These are phyloP conservation scores for Nasua narica DNA, from an alignment of 2,797 vertebrate genomes.

Conservation along the genomic window DNA sequence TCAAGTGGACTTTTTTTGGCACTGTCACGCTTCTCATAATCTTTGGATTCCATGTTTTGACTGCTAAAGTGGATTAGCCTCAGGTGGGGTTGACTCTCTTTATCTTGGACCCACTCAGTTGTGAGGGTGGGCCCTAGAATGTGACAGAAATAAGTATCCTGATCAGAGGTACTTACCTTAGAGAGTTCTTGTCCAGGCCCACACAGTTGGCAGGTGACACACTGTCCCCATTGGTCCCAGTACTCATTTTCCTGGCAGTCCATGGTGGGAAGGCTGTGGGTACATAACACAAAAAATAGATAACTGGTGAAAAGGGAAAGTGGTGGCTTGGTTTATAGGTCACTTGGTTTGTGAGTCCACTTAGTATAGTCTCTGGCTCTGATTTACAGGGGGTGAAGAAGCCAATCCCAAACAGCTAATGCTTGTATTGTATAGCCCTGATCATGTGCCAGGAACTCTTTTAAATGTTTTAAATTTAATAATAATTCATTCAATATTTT, in stretches of 20 bases:
- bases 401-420: not conserved
- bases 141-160: not conserved
- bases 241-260: conserved; percentile 83
- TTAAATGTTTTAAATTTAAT: not conserved
- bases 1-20: not conserved
- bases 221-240: conserved; percentile 79
- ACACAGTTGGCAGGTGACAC: conserved; percentile 83
- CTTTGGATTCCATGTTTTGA: not conserved
- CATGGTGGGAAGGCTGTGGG: conserved; percentile 58
- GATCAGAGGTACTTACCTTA: conserved; percentile 79
- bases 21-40: not conserved
- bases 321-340: not conserved
- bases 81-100: not conserved
- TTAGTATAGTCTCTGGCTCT: not conserved
- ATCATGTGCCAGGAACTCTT: not conserved
- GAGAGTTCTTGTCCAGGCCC: conserved; percentile 86
- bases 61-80: not conserved
- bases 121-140: not conserved
- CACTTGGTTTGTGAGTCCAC: not conserved
- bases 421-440: not conserved
- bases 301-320: not conserved
- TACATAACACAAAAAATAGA: conserved; percentile 13
- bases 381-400: not conserved
- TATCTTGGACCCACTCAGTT: not conserved
- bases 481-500: not conserved